Evolutionary conservation across 2,888 invertebrate species (phyloP), one percentile per base, ranked within the genome.

Genomic region (Eulithis testata): DNA sequence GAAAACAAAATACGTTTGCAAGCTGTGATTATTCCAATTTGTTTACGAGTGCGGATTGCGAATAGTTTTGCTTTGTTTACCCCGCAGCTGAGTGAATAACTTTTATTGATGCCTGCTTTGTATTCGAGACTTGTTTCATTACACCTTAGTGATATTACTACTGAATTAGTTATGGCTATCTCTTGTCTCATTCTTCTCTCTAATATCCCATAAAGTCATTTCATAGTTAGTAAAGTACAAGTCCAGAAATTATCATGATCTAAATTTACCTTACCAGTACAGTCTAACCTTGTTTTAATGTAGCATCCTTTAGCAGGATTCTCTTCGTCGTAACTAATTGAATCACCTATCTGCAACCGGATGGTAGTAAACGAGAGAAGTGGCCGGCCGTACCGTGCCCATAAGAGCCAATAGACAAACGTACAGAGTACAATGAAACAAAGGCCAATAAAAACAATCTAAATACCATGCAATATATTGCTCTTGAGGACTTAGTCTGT

Each of bases 301-400:
- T 21, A 21, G 59, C 59, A 59, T 62, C 59, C 58, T 55, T 5
- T 37, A 60, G 49, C 47, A 40, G 45, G 37, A 45, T 60, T 49
- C 54, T 63, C 52, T 55, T 54, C 40, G 53, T 11, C 52, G 45
- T 67, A 63, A 40, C 40, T 40, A 40, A 67, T 67, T 63, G 60
- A 63, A 64, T 61, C 51, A 63, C 57, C 59, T 50, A 63, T 60
- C 52, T 36, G 57, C 57, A 73, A 74, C 82, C 82, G 84, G 86
- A 86, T 77, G 85, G 59, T 68, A 74, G 77, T 79, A 76, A 81
- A 83, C 78, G 76, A 82, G 80, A 78, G 78, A 84, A 85, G 80
- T 82, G 80, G 81, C 69, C 78, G 64, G 72, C 45, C 62, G 60
- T 60, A 60, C 53, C 27, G 52, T 74, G 73, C 73, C 76, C 73